These are phyloP conservation scores for Cyrtorhinus lividipennis DNA, from an alignment of 1,140 invertebrate species.

Conservation along the genomic window DNA sequence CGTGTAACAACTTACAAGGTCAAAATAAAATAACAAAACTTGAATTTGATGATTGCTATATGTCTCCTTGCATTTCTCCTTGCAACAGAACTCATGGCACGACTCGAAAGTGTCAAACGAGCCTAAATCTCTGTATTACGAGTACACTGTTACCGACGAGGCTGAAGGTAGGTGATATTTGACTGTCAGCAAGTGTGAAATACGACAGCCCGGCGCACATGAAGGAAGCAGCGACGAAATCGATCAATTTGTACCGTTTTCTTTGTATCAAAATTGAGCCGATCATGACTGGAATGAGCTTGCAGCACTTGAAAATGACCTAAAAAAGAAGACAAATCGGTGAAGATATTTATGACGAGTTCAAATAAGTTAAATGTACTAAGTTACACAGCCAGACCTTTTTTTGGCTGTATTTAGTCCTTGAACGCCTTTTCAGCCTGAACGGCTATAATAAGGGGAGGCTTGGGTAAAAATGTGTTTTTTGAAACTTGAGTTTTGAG, in stretches of 20 bases:
- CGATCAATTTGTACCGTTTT: conserved; percentile 68
- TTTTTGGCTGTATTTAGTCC: too few relatives aligned
- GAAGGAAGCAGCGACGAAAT: conserved; percentile 65
- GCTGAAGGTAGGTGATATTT: conserved; percentile 78
- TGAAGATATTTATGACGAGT: neutral
- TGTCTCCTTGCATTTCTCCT: too few relatives aligned
- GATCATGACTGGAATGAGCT: conserved; percentile 85
- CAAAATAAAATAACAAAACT: too few relatives aligned
- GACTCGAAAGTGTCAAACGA: too few relatives aligned
- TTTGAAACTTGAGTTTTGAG: too few relatives aligned
- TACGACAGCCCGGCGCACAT: conserved; percentile 87
- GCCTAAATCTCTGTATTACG: too few relatives aligned
- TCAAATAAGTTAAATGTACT: neutral
- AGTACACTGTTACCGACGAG: conserved; percentile 43
- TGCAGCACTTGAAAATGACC: conserved; percentile 93
- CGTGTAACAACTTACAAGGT: too few relatives aligned
- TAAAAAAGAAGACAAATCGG: conserved; percentile 28
- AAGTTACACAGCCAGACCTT: neutral
- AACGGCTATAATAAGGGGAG: neutral
- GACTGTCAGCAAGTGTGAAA: conserved; percentile 84
- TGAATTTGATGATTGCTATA: too few relatives aligned
- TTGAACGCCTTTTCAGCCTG: neutral
- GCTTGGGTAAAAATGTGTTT: too few relatives aligned
- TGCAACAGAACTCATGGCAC: too few relatives aligned
- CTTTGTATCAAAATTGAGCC: conserved; percentile 84